phyloP scores from a whole-genome alignment of 2,797 vertebrate species.

The Ciconia nigra region DNA sequence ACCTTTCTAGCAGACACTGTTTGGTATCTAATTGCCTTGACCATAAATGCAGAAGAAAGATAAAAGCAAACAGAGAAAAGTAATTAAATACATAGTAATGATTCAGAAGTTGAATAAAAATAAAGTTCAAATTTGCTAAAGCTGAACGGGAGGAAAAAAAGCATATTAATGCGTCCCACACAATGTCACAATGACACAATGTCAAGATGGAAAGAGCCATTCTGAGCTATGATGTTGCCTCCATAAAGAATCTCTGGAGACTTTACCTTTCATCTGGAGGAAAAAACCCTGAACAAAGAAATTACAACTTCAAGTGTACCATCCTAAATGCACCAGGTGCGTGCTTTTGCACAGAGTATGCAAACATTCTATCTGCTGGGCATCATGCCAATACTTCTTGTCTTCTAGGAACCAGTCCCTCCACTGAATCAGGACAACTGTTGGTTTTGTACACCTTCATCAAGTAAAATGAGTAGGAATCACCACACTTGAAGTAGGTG shows the following conservation, averaged over 20 bases:
- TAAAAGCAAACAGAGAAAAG: background rate
- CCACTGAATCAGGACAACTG: background rate
- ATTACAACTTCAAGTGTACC: background rate
- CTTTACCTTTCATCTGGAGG: background rate
- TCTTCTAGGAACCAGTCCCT: background rate
- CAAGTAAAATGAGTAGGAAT: background rate
- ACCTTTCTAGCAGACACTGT: background rate
- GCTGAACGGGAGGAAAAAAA: background rate
- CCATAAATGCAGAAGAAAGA: background rate
- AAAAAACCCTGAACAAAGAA: background rate
- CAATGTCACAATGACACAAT: background rate
- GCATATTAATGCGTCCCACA: background rate
- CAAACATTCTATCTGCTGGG: background rate
- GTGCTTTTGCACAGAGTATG: background rate
- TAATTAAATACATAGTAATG: background rate
- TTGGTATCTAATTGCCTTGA: background rate
- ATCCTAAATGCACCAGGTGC: background rate
- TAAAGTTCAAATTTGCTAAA: background rate
- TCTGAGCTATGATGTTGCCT: background rate
- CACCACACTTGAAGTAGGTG: background rate
- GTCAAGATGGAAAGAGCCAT: background rate
- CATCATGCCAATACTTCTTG: background rate
- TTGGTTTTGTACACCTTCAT: background rate
- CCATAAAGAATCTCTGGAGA: background rate
- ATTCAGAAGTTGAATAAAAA: background rate